Conservation (phyloP, 2,113 vertebrate species). For the Microcebus tavaratra region DNA sequence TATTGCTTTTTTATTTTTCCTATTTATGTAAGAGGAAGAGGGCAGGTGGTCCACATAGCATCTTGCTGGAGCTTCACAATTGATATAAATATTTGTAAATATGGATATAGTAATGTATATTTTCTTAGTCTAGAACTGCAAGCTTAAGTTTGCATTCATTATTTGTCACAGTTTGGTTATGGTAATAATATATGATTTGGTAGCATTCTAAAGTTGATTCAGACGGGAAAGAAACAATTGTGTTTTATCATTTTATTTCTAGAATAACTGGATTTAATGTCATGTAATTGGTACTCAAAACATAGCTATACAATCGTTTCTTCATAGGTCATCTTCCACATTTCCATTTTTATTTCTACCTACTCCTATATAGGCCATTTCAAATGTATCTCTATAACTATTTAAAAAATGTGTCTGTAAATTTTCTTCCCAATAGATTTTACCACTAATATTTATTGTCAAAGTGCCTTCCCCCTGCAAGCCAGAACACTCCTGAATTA, state of each 20-base stretch:
- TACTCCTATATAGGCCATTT: slow-evolving; percentile 16
- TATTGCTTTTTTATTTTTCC: neutral
- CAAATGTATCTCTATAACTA: slow-evolving; percentile 34
- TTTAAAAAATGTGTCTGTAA: neutral
- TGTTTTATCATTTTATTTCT: slow-evolving; percentile 62
- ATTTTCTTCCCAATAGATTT: slow-evolving; percentile 10
- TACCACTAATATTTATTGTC: slow-evolving; percentile 9
- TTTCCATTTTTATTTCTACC: slow-evolving; percentile 52
- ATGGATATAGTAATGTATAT: neutral
- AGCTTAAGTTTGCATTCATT: slow-evolving; percentile 35
- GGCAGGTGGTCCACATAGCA: neutral
- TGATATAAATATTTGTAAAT: slow-evolving; percentile 48
- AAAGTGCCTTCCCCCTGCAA: neutral
- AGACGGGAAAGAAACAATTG: slow-evolving; percentile 33
- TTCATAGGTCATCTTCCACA: slow-evolving; percentile 23
- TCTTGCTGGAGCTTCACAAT: slow-evolving; percentile 1
- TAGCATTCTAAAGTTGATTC: slow-evolving; percentile 35
- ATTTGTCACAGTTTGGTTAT: slow-evolving; percentile 29
- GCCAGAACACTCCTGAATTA: neutral
- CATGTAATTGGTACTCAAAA: slow-evolving; percentile 45
- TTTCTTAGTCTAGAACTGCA: neutral
- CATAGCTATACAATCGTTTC: slow-evolving; percentile 51
- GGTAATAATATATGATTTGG: slow-evolving; percentile 36
- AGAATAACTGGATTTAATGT: slow-evolving; percentile 51
- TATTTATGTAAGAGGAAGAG: neutral